Conservation (phyloP, 2,888 invertebrate genomes). For the Plagodis dolabraria region DNA sequence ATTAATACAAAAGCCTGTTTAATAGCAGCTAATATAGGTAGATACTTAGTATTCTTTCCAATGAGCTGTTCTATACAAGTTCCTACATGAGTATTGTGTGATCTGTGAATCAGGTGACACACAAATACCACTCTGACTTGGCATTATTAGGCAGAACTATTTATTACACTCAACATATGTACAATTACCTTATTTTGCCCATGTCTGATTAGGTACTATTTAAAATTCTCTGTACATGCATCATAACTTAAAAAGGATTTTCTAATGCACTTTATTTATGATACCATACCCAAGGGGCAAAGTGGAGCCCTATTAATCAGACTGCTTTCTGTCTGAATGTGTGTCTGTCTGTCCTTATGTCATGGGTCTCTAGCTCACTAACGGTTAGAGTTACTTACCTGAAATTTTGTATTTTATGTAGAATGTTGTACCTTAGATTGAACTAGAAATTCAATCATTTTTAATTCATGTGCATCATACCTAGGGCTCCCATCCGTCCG, state of each 20-base stretch:
- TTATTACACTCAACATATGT: constrained; percentile 36
- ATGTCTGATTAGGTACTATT: constrained; percentile 29
- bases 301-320: too few species aligned
- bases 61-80: constrained; percentile 39
- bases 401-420: too few species aligned
- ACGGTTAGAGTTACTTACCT: too few species aligned
- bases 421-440: too few species aligned
- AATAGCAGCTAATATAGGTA: neutral
- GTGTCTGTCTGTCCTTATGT: too few species aligned
- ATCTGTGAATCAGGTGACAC: constrained; percentile 68
- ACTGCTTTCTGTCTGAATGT: too few species aligned
- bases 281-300: too few species aligned
- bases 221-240: constrained; percentile 31
- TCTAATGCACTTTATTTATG: neutral
- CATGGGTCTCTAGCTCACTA: too few species aligned
- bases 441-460: too few species aligned
- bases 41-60: constrained; percentile 30
- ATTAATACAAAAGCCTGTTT: constrained; percentile 8
- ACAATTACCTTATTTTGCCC: constrained; percentile 23
- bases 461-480: too few species aligned
- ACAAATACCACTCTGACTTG: constrained; percentile 58
- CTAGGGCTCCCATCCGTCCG: too few species aligned
- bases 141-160: constrained; percentile 52
- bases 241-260: constrained; percentile 27
- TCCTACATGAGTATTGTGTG: constrained; percentile 49